Base-by-base conservation (phyloP, 2,888 invertebrate genomes). In the Synanthedon myopaeformis region DNA sequence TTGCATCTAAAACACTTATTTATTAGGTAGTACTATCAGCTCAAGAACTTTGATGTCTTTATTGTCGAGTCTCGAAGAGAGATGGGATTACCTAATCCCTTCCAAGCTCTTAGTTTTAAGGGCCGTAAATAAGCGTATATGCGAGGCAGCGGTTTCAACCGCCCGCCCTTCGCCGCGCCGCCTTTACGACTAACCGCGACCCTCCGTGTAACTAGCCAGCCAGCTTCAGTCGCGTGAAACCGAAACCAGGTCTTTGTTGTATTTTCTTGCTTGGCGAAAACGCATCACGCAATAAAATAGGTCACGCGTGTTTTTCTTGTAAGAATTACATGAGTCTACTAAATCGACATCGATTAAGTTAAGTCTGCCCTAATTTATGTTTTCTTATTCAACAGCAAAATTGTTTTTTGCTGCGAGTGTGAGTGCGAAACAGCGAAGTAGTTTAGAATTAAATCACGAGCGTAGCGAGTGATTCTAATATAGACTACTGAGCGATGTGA, bases 61-160 rank as follows among this genome's bases (percentile, higher is more conserved):
- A 42, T n/a, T 53, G 53, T 35, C 35, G 10, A 35, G 35, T 35
- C 45, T 45, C 3, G 45, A 45, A 45, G 14, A n/a, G 45, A 13
- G 45, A 45, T 13, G 45, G 10, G 6, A 35, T 35, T 35, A 35
- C 8, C 35, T 45, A 68, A 67, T 70, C 65, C 63, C 66, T 63
- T 66, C 65, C 61, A 60, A 61, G 65, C 59, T 64, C 66, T 65
- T 45, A 45, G 65, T 64, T 67, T 67, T 67, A 65, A 66, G 62
- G 68, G 64, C 70, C 73, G 72, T 75, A 77, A 79, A 74, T 69
- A 73, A 69, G 59, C 57, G 60, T 62, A 64, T 60, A 57, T 55
- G 59, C 54, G 63, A 58, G 59, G 60, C 55, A 50, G 49, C 54
- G 12, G 45, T 51, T 51, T 51, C 54, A 42, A 45, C 53, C 53